Evolutionary conservation across 2,888 invertebrate species (phyloP).

Genomic region (Camponotus fellah): DNA sequence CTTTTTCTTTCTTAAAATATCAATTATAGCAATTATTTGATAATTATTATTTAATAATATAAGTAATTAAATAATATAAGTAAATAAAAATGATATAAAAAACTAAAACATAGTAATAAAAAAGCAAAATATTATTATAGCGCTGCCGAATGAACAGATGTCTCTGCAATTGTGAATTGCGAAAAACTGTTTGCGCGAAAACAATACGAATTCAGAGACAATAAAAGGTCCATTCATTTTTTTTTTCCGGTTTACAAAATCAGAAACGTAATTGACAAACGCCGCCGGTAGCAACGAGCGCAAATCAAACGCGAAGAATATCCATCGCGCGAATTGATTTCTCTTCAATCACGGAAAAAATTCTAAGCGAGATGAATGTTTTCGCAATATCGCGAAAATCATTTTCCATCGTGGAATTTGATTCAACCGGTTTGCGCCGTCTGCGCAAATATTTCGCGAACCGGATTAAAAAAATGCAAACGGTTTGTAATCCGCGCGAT

Average conservation of each 20-base stretch:
- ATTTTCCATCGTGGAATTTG: slow-evolving; percentile 50
- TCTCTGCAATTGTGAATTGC: not conserved
- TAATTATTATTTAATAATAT: not conserved
- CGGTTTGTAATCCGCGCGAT: slow-evolving; percentile 34
- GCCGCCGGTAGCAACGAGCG: slow-evolving; percentile 17
- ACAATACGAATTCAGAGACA: not conserved
- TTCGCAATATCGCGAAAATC: slow-evolving; percentile 50
- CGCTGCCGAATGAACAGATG: not conserved
- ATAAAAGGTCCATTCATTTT: not conserved
- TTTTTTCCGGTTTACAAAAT: slow-evolving; percentile 33
- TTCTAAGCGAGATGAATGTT: slow-evolving; percentile 53
- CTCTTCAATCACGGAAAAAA: slow-evolving; percentile 51
- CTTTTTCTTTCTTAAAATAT: not conserved
- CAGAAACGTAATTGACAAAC: slow-evolving; percentile 32
- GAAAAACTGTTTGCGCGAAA: slow-evolving; percentile 2
- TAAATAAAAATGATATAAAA: not conserved
- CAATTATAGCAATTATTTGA: not conserved
- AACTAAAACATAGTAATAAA: not conserved
- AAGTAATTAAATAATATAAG: not conserved
- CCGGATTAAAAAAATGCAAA: slow-evolving; percentile 27
- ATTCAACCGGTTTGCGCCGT: slow-evolving; percentile 15
- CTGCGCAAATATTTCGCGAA: slow-evolving; percentile 49
- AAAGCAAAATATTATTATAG: not conserved
- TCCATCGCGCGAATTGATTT: slow-evolving; percentile 45
- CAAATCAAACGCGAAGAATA: slow-evolving; percentile 43